Conservation (phyloP, 1,140 invertebrate species). For the Mactra quadrangularis region DNA sequence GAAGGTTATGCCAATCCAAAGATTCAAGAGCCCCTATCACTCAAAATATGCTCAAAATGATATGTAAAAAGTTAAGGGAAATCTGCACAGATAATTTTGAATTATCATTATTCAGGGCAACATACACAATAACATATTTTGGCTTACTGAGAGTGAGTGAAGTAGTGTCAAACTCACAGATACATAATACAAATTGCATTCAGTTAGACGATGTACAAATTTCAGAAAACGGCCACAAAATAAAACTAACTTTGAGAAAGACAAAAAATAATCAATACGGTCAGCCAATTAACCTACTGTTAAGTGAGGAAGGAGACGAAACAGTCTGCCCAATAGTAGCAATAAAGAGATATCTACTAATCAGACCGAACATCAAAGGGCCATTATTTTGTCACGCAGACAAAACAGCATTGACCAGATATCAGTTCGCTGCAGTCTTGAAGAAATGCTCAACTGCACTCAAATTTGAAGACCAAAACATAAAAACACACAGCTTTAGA, state of each 20-base stretch:
- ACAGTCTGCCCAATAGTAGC: conserved; percentile 11
- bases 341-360: background rate
- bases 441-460: no score
- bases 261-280: conserved; percentile 42
- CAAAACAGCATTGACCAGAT: background rate
- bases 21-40: conserved; percentile 12
- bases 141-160: conserved; percentile 45
- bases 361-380: background rate
- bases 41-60: background rate
- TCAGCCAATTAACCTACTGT: background rate
- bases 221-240: background rate
- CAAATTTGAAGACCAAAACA: no score
- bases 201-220: background rate
- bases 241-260: background rate
- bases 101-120: conserved; percentile 7
- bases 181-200: no score
- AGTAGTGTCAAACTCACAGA: background rate
- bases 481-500: conserved; percentile 11
- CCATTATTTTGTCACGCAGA: conserved; percentile 32
- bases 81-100: no score
- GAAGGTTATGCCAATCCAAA: background rate
- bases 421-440: no score
- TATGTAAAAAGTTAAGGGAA: background rate
- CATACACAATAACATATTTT: conserved; percentile 49
- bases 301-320: background rate